These are phyloP conservation scores for Ashinkailepas kermadecensis DNA, from an alignment of 2,888 invertebrate species.

Conservation along the genomic window DNA sequence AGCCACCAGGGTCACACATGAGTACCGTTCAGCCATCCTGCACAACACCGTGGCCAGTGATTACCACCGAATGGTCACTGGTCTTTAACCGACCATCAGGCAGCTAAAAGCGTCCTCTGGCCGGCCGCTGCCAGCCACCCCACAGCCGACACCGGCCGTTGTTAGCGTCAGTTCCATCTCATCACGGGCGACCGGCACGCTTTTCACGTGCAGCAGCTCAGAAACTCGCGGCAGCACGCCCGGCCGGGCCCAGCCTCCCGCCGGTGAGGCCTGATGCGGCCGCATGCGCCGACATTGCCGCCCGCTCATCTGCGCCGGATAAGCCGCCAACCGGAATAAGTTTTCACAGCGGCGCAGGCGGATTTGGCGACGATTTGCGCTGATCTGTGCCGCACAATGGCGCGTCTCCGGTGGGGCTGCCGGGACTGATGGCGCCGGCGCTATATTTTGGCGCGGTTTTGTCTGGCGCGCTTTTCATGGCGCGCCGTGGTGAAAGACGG, in stretches of 20 bases:
- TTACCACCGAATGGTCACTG: too few species aligned
- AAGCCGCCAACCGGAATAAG: conserved; percentile 12
- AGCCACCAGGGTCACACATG: too few species aligned
- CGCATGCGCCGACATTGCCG: neutral
- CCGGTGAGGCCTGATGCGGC: neutral
- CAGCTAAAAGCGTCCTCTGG: too few species aligned
- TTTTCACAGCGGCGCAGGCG: neutral
- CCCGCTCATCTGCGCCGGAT: neutral
- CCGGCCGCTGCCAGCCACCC: too few species aligned
- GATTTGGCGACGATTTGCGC: neutral
- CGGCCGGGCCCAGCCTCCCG: neutral
- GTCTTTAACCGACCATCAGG: too few species aligned
- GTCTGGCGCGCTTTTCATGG: conserved; percentile 18
- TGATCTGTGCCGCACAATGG: neutral
- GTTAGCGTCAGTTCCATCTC: neutral
- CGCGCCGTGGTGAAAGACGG: neutral
- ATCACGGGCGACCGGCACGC: neutral
- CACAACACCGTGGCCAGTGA: too few species aligned
- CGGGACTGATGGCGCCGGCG: neutral
- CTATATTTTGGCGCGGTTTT: conserved; percentile 17
- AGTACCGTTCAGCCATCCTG: too few species aligned
- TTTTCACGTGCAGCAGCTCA: neutral
- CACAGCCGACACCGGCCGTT: too few species aligned
- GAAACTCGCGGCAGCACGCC: neutral
- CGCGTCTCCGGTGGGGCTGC: neutral